Evolutionary conservation across 2,888 invertebrate genomes (phyloP), one percentile per base, ranked within the genome.

Genomic region (Leptinotarsa rubiginosa): DNA sequence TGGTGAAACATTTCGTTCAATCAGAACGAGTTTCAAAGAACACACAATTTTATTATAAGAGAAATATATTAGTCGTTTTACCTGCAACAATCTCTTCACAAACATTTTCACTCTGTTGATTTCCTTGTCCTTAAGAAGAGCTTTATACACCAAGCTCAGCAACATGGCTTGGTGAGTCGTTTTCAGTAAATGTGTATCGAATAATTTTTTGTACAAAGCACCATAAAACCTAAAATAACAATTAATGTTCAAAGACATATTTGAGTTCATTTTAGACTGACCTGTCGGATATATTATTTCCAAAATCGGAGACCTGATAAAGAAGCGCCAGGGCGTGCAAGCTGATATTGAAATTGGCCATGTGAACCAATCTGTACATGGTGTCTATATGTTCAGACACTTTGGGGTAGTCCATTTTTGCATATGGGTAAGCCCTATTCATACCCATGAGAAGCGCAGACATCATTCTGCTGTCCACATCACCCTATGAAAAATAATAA

Each of bases 141-240:
- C 94, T 86, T 95, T 95, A 88, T 93, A 97, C 22, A 98, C 87
- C 73, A 99, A 91, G 83, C 96, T 97, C 79, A 98, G 90, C 80
- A 98, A 92, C 78, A 97, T 91, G 1, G 96, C 93, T 65, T 92
- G 92, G 83, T 93, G 92, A 0, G 92, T 91, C 0, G 94, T 92
- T 15, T 91, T 91, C 5, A 90, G 89, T 72, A 96, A 87, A 72
- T 94, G 92, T 0, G 95, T 90, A 86, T 96, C 96, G 0, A 94
- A 86, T 73, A 99, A 86, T 86, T 97, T 97, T 25, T 92, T 92
- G 86, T 99, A 99, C 50, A 99, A 90, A 0, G 97, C 94, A 75
- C 93, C 92, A 88, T 97, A 98, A 89, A 93, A 97, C 81, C 95
- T 93, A 85, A 64, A 85, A 83, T 71, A 49, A 73, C 41, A 68